Percentiles rank a stretch among this genome's conserved stretches.
Evolutionary conservation across 2,888 invertebrate genomes (phyloP).

Genomic region (Nemotelus pantherinus): DNA sequence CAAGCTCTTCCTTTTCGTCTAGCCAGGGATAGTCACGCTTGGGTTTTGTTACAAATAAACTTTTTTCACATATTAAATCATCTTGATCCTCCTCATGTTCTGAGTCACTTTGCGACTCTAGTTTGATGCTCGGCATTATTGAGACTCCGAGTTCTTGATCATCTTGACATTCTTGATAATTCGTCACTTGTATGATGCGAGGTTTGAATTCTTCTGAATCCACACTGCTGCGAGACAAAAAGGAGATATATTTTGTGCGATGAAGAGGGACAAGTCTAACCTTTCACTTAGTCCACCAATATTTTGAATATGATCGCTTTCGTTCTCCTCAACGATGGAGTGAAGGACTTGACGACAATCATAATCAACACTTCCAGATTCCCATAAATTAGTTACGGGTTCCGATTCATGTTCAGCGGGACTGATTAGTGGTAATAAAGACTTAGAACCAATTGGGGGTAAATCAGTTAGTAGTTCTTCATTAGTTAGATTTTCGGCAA

Average conservation of each 20-base stretch:
- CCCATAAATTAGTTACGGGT: slow-evolving; percentile 41
- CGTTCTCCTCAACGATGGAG: not conserved
- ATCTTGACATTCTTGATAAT: slow-evolving; percentile 57
- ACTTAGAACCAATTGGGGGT: slow-evolving; percentile 58
- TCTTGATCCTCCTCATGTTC: slow-evolving; percentile 56
- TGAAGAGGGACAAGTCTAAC: not conserved
- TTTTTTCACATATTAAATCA: slow-evolving; percentile 58
- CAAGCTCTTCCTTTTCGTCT: slow-evolving; percentile 52
- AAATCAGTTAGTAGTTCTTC: slow-evolving; percentile 59
- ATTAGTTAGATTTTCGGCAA: slow-evolving; percentile 61
- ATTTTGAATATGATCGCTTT: slow-evolving; percentile 44
- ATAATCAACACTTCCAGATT: slow-evolving; percentile 28
- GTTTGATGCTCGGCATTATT: slow-evolving; percentile 45
- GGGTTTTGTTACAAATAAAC: slow-evolving; percentile 61
- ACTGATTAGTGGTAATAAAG: slow-evolving; percentile 56
- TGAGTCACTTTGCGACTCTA: slow-evolving; percentile 48
- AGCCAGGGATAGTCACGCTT: slow-evolving; percentile 66
- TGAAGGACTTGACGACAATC: not conserved
- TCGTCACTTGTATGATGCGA: slow-evolving; percentile 62
- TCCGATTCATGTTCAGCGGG: slow-evolving; percentile 26
- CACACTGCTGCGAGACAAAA: not conserved
- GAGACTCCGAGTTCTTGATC: slow-evolving; percentile 6
- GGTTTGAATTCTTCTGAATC: slow-evolving; percentile 56
- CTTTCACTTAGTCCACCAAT: slow-evolving; percentile 9
- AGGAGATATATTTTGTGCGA: slow-evolving; percentile 42